Base-by-base conservation (phyloP, 2,797 vertebrate genomes). In the Danio kyathit region DNA sequence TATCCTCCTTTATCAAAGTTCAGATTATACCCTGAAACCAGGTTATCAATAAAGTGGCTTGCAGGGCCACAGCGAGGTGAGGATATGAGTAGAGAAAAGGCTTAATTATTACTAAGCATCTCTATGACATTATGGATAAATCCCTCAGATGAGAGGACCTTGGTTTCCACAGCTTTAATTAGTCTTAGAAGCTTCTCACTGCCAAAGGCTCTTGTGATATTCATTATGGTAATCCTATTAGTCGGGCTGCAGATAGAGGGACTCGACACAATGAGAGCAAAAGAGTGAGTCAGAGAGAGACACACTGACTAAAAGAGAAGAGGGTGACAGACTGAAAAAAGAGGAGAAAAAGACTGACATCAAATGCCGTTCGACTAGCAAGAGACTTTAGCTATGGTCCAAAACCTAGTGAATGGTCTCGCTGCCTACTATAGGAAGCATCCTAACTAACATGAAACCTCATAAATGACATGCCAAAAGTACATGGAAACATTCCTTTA, bases 191-290 rank as follows among this genome's bases (percentile, higher is more conserved):
- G 88, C 87, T 86, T 81, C 76, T 84, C 74, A 17, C 63, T 84
- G 82, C 88, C 87, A 88, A 88, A 86, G 84, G 86, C 83, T 65
- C 85, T 88, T 76, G 83, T 86, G 85, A 90, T 89, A 89, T 88
- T 92, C 88, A 90, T 92, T 91, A 91, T 86, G 86, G 79, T 90
- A 92, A 93, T 93, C 90, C 88, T 87, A 89, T 93, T 92, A 91
- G 74, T 61, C 49, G 5, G 77, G 61, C 59, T 67, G 78, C 78
- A 87, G 86, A 89, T 83, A 87, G 82, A 82, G 56, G 43, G 65
- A 48, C 46, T 61, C 61, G 70, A 75, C 71, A 82, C 83, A 82
- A 17, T 71, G 81, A 80, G 16, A 81, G 29, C 11, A 40, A 79
- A 12, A 63, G 46, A 51, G 19, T 43, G 54, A 79, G 67, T 72